phyloP scores from a whole-genome alignment of 1,140 invertebrate genomes.

The Zaprionus tsacasi region DNA sequence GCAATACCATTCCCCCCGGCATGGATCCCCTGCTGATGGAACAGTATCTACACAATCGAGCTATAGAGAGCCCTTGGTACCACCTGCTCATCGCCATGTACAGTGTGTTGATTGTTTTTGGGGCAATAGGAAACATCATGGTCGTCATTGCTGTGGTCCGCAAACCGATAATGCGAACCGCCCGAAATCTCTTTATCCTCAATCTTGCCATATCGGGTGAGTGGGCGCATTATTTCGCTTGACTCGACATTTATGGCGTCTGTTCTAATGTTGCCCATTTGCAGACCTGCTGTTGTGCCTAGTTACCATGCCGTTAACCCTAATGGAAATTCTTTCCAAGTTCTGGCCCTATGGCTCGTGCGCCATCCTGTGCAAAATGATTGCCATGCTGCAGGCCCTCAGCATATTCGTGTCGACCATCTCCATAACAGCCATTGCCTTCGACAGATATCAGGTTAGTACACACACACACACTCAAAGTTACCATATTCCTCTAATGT shows the following conservation, averaged over 20 bases:
- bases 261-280: constrained; percentile 29
- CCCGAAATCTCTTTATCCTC: constrained; percentile 95
- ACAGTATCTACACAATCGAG: constrained; percentile 87
- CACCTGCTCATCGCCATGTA: constrained; percentile 89
- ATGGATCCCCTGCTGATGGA: constrained; percentile 84
- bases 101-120: constrained; percentile 90
- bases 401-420: constrained; percentile 96
- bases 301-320: constrained; percentile 93
- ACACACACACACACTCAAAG: not conserved
- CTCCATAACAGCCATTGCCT: constrained; percentile 94
- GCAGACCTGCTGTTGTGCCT: constrained; percentile 91
- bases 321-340: constrained; percentile 91
- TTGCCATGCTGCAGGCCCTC: constrained; percentile 92
- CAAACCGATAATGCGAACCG: constrained; percentile 93
- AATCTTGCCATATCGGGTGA: constrained; percentile 91
- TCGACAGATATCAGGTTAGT: constrained; percentile 91
- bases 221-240: constrained; percentile 23
- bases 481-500: not conserved
- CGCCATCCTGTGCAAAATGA: constrained; percentile 90
- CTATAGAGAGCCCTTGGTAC: constrained; percentile 88
- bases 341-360: constrained; percentile 90
- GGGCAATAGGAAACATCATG: constrained; percentile 91
- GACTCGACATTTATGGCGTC: constrained; percentile 22
- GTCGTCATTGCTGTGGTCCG: constrained; percentile 91
- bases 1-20: constrained; percentile 19